Base-by-base conservation (phyloP, 2,888 invertebrate genomes). In the Rhodophaea formosa region DNA sequence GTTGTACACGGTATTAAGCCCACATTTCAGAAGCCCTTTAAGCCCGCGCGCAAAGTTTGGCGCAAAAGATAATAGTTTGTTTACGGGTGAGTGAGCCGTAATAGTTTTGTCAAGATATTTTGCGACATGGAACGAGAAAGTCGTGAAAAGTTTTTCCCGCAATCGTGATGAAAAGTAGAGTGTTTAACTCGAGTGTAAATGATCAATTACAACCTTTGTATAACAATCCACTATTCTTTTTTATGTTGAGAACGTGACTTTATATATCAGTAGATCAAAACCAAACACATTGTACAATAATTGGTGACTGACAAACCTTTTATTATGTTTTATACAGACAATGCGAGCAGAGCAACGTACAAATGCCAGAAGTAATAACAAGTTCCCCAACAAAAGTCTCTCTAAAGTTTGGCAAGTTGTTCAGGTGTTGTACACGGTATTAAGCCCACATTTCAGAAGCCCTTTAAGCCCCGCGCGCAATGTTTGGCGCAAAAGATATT, bases 41-140 rank as follows among this genome's bases (percentile, higher is more conserved):
- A 51, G 49, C 14, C 16, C 30, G 32, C 30, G 49, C 16, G 16
- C 35, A 10, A 51, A 51, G 49, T 51, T 51, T 35, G 32, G 47
- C n/a, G 14, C 32, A 51, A 51, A 51, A 51, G 32, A 51, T 51
- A 35, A 51, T 51, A 51, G 49, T 51, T 35, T 51, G 32, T 49
- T 14, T 15, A 35, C 15, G 0, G 49, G 15, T 51, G 32, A 32
- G 8, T 49, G 15, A 8, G 47, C 49, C 14, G n/a, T 49, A 14
- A 47, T 14, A 49, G n/a, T n/a, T 49, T 32, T 23, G 32, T 32
- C 15, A 15, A n/a, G 15, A 32, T 49, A 49, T 49, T 49, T 49
- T 32, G n/a, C 7, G 30, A 30, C n/a, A 7, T 30, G 30, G 7
- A 3, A 30, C 30, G 30, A 30, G 3, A 30, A 30, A 7, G 30